Percentiles rank a stretch among this genome's conserved stretches.
These are phyloP conservation scores for Bucorvus abyssinicus DNA, from an alignment of 2,797 vertebrate species.

Conservation along the genomic window DNA sequence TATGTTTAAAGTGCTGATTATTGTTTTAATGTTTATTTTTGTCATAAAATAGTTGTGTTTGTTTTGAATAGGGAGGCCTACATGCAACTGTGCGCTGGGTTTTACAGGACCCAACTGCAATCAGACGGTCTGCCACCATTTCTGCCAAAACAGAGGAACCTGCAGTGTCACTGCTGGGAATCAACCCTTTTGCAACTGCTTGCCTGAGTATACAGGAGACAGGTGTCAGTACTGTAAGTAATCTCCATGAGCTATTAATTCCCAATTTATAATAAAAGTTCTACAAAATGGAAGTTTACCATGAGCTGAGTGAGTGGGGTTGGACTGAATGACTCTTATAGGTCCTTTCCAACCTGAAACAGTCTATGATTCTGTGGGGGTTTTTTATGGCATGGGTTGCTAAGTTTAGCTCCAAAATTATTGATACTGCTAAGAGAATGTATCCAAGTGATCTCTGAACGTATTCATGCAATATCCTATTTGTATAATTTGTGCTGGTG, in stretches of 20 bases:
- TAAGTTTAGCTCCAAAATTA: not conserved
- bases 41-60: not conserved
- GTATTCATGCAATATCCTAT: not conserved
- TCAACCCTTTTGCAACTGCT: constrained; percentile 90
- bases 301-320: no score
- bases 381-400: rapidly evolving
- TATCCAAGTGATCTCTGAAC: not conserved
- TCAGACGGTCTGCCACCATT: constrained; percentile 86
- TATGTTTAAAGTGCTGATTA: rapidly evolving
- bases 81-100: constrained; percentile 89
- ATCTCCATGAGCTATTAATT: rapidly evolving
- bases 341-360: no score
- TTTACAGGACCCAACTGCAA: constrained; percentile 93
- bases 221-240: constrained; percentile 94
- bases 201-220: constrained; percentile 91
- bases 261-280: rapidly evolving
- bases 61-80: constrained; percentile 83
- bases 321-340: no score
- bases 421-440: not conserved
- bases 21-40: not conserved
- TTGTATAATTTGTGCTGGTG: not conserved
- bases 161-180: constrained; percentile 91
- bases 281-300: not conserved
- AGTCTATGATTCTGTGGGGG: no score
- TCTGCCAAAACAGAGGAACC: constrained; percentile 92